Conservation (phyloP, 2,888 invertebrate species). For the Galerucella nymphaeae region DNA sequence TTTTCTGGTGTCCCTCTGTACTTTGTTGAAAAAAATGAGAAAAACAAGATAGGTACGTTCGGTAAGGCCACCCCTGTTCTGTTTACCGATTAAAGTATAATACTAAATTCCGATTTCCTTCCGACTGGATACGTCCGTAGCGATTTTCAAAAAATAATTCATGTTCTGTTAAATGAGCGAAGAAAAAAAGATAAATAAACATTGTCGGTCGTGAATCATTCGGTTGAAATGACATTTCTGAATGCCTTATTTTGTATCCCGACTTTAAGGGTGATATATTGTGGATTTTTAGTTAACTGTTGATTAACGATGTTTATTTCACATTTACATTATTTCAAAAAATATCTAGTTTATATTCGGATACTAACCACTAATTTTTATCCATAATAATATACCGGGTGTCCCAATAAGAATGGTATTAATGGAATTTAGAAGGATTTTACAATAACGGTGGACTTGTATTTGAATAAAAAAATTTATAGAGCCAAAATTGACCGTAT, state of each 20-base stretch:
- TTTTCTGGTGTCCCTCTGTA: too few species aligned
- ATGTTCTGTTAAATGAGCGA: slow-evolving; percentile 12
- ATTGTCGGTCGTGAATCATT: slow-evolving; percentile 6
- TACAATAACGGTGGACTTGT: too few species aligned
- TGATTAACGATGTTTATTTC: neutral
- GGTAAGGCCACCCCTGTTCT: neutral
- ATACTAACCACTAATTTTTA: too few species aligned
- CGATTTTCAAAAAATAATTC: slow-evolving; percentile 17
- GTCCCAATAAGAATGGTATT: too few species aligned
- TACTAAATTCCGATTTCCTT: slow-evolving; percentile 3
- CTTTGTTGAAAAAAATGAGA: too few species aligned
- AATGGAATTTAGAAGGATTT: too few species aligned
- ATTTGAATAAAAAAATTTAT: too few species aligned
- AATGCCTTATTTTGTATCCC: slow-evolving; percentile 3
- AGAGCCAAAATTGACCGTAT: too few species aligned
- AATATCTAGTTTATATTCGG: too few species aligned
- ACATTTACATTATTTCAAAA: too few species aligned
- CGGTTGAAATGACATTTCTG: neutral
- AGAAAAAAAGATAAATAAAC: slow-evolving; percentile 6
- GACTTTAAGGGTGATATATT: slow-evolving; percentile 11
- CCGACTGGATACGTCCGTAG: neutral
- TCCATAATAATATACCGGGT: too few species aligned
- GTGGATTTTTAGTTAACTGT: neutral
- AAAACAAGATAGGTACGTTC: too few species aligned
- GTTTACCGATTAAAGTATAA: neutral